Base-by-base conservation (phyloP, 2,113 vertebrate genomes). In the Alethe castanea region DNA sequence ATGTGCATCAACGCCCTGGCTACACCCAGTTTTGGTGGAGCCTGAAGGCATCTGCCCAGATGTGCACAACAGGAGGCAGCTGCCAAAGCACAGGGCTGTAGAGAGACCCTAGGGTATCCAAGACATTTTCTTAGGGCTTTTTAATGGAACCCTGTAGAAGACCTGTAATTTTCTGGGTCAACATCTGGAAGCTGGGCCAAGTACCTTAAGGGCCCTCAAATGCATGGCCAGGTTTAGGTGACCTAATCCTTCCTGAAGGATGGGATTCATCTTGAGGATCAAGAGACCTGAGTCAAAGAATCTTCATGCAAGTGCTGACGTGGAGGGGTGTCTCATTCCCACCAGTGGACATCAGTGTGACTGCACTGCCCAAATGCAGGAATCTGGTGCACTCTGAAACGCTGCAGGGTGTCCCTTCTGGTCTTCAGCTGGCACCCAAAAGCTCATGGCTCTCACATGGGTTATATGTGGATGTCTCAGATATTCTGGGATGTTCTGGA, bases 1-100 rank as follows among this genome's bases (percentile, higher is more conserved):
- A 0, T 0, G 6, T 16, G 38, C 10, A 70, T 45, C 52, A 31
- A 23, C 2, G 12, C 18, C 11, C 67, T 36, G 22, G 8, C 33
- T 38, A 3, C 5, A 42, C 36, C 14, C 11, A 19, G 19, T 24
- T 56, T 26, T 11, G 6, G 36, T 7, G 19, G 33, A 44, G n/a
- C 29, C 45, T 54, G 66, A 83, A 67, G 36, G 40, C 2, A 7
- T 19, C 50, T 85, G 24, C 54, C 88, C 40, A 72, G 59, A 25
- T 6, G 17, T 12, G 19, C 48, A 44, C 13, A 54, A 2, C 18
- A 6, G 2, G 19, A 92, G 56, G 24, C 61, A 88, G 48, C 33
- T 76, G 61, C 33, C 40, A 38, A 71, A 88, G 26, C 1, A 0
- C 0, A 26, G 59, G 14, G 26, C 36, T 88, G n/a, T 28, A 71